These are phyloP conservation scores for Machimus atricapillus DNA, from an alignment of 2,888 invertebrate genomes.

Conservation along the genomic window DNA sequence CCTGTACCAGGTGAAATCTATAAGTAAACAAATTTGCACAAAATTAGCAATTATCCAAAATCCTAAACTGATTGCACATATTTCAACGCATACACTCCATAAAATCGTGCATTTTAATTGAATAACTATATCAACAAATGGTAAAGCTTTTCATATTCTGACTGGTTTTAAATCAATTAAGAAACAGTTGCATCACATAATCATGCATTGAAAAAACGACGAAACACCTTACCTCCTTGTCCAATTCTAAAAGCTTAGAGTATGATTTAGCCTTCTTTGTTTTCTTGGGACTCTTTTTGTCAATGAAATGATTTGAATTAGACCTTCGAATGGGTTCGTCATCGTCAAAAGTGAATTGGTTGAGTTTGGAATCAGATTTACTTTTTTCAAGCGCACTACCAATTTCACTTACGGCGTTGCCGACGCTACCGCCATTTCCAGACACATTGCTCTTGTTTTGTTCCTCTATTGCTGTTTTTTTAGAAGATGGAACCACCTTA, in stretches of 20 bases:
- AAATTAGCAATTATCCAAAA: neutral
- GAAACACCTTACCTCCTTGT: slow-evolving; percentile 61
- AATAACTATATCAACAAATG: neutral
- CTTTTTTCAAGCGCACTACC: slow-evolving; percentile 67
- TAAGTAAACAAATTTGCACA: neutral
- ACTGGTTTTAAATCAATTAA: neutral
- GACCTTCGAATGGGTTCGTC: slow-evolving; percentile 64
- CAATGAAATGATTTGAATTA: slow-evolving; percentile 67
- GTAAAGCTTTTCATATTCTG: neutral
- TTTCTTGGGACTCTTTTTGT: slow-evolving; percentile 59
- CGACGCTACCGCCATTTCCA: neutral
- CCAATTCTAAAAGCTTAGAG: slow-evolving; percentile 65
- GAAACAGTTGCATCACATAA: neutral
- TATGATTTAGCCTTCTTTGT: slow-evolving; percentile 68
- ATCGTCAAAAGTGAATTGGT: slow-evolving; percentile 57
- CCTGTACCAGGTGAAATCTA: slow-evolving; percentile 60
- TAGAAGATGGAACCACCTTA: slow-evolving; percentile 51
- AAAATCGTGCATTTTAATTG: neutral
- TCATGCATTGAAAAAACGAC: neutral
- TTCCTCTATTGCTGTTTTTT: neutral
- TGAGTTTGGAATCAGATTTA: slow-evolving; percentile 72
- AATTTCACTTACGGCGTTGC: slow-evolving; percentile 48
- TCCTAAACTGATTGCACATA: neutral
- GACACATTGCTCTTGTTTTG: neutral
- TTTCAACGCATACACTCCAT: too few species aligned